Evolutionary conservation across 2,797 vertebrate genomes (phyloP), one percentile per base, ranked within the genome.

Genomic region (Gambelia wislizenii): DNA sequence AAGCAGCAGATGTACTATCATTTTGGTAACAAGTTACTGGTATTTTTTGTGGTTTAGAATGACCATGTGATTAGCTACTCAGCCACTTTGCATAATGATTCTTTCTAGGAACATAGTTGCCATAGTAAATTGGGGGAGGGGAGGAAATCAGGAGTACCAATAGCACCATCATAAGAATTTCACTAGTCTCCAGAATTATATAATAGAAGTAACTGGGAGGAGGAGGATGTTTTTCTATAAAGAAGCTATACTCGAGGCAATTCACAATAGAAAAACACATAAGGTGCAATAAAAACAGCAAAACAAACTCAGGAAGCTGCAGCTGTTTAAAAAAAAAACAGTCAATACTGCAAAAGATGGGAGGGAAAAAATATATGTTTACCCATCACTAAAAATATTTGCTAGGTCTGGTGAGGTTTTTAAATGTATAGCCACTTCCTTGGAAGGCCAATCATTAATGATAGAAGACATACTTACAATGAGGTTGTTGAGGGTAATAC

Each of bases 401-500:
- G 22, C 5, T 84, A 25, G 9, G 30, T 47, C 12, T 84, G n/a
- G 30, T 69, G 44, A 56, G 16, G 33, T 69, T 78, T 84, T 76
- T 76, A 2, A 64, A 22, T 30, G 13, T 3, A 88, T 72, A 69
- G 47, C 27, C 33, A 47, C 9, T 30, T 84, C 20, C 13, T 76
- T 81, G 44, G 36, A 81, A 81, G 69, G 25, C 77, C 77, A 74
- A 72, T 14, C 61, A 76, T 74, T 30, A 44, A 74, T 84, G 64
- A 20, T 33, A 49, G 2, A 44, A 64, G 22, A 49, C 33, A 81
- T 93, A 94, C 96, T 97, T 90, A 97, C 96, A 76, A 94, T 96
- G 61, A 77, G 44, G 52, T 86, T 93, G 82, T 94, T 89, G 83
- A 97, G 94, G 44, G 93, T 92, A 92, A 97, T 94, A 39, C 92